Evolutionary conservation across 2,888 invertebrate species (phyloP), one percentile per base, ranked within the genome.

Genomic region (Lepidocyrtinus sp.): DNA sequence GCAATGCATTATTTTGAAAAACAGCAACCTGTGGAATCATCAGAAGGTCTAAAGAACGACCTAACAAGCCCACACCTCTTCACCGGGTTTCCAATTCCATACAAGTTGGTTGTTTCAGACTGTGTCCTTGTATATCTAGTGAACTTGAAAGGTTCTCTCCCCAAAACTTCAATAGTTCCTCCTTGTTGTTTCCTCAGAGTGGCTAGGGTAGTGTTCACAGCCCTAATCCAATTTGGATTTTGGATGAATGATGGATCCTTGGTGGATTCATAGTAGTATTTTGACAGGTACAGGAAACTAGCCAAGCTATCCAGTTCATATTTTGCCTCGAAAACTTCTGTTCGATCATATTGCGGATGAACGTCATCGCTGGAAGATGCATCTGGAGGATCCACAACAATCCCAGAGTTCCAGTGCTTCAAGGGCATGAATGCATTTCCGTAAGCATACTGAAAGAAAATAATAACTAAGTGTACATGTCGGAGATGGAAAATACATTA

Each of bases 41-140:
- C 85, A 21, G 85, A 85, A 24, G 85, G 85, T 3, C 85, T 27
- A 73, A 85, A 85, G 63, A 85, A 85, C 7, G 84, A 84, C n/a
- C 85, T 75, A 45, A 85, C 82, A 1, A 85, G 74, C 17, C 85
- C 85, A 61, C 85, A 85, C 19, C 84, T 64, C 36, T 81, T 84
- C 9, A 73, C 76, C 0, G 83, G 82, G 27, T 82, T 84, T 12
- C 81, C 82, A 12, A 82, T 25, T 7, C 80, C 81, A 50, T 82
- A 69, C 50, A 79, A 69, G 21, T 21, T 21, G 7, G 3, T 5
- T n/a, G 85, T 85, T 79, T 85, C 85, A 0, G 83, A 82, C 25
- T 83, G 83, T 15, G 85, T 85, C 26, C 77, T 68, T 1, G 83
- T 78, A 0, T 68, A 76, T 26, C 85, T 72, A 12, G 85, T 80